Percentiles rank a stretch among this genome's conserved stretches.
Evolutionary conservation across 2,113 vertebrate genomes (phyloP).

Genomic region (Lathamus discolor): DNA sequence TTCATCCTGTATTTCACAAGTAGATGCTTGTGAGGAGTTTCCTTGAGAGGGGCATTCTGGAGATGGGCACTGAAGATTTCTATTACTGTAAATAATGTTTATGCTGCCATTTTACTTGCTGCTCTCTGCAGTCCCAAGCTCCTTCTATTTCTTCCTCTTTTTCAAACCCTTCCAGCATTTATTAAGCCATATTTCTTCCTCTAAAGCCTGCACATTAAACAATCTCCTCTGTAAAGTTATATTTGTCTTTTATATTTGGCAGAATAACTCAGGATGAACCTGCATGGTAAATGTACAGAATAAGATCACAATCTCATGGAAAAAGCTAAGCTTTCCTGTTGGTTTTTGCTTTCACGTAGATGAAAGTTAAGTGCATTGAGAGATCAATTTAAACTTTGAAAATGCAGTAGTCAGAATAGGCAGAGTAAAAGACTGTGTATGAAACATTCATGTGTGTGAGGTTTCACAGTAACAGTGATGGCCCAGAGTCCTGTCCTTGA

Average conservation of each 20-base stretch:
- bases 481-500: neutral
- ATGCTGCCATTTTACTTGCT: neutral
- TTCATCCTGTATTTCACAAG: neutral
- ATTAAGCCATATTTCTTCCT: neutral
- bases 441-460: neutral
- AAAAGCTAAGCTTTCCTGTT: neutral
- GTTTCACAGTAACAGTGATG: neutral
- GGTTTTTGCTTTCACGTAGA: neutral
- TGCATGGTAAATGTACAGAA: neutral
- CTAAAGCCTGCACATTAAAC: neutral
- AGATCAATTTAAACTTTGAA: neutral
- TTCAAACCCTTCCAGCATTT: neutral
- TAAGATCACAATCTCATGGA: neutral
- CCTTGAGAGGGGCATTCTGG: neutral
- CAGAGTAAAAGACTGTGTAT: neutral
- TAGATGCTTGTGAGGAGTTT: rapidly evolving
- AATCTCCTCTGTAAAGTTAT: neutral
- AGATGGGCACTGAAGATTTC: neutral
- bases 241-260: neutral
- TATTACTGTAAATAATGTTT: neutral
- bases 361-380: neutral
- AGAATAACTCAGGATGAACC: neutral
- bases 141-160: neutral
- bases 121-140: neutral
- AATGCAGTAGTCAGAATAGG: neutral